Base-by-base conservation (phyloP, 2,888 invertebrate genomes). In the Pristionchus maxplancki region DNA sequence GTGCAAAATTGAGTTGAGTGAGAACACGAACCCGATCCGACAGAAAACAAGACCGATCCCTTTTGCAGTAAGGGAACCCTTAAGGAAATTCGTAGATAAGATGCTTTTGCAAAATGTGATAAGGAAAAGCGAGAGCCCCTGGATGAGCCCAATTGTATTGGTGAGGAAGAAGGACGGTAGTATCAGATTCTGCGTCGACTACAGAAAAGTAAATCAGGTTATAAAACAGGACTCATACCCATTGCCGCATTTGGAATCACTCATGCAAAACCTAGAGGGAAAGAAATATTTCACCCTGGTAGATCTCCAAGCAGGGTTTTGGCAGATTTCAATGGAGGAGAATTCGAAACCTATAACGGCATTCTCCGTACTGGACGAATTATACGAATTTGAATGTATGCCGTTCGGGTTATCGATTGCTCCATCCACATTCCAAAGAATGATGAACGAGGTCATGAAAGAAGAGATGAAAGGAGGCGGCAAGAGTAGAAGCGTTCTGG, bases 341-440 rank as follows among this genome's bases (percentile, higher is more conserved):
- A 88, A 89, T 0, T 88, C 90, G 4, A 89, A 88, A 37, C 86
- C 87, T 9, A 92, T 91, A 48, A 91, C 93, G 4, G 93, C 93
- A 15, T 93, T 94, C 81, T 50, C 90, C 0, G 89, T 90, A 0
- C 50, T 88, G 13, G 74, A 50, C 11, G 91, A 93, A 5, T 90
- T 90, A 24, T 94, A 87, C 58, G 89, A 94, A 81, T 94, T 90
- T 85, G 84, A 89, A 17, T 90, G 91, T 1, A 89, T 94, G 85
- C 91, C 92, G 0, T 93, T 93, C 83, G 93, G 93, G 1, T 81
- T 94, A 20, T 86, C 89, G 0, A 92, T 90, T 6, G 90, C 91
- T 34, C 92, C 92, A 2, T 92, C 93, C 0, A 90, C 90, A 1
- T 94, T 93, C 78, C 92, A 94, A 88, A 82, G 91, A 24, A 78